Base-by-base conservation (phyloP, 2,888 invertebrate genomes). In the Plutella xylostella region DNA sequence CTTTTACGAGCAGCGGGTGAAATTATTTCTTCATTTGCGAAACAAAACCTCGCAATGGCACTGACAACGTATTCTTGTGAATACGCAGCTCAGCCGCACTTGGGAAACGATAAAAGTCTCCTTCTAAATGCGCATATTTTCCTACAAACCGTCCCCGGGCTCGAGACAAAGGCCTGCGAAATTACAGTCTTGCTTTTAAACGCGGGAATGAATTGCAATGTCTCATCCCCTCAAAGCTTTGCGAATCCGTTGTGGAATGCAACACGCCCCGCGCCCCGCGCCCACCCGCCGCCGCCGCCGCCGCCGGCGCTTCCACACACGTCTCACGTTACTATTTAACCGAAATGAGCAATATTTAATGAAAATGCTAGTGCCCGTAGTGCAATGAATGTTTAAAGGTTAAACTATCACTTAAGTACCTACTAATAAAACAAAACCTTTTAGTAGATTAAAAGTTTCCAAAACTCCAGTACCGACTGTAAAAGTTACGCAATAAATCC, bases 101-200 rank as follows among this genome's bases (percentile, higher is more conserved):
- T 77, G 69, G 69, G 72, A 75, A 17, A 75, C 71, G 68, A 70
- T 75, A 77, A 79, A 76, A 75, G 72, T 65, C 69, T 72, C 31
- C 69, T 73, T 77, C 67, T 65, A 72, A 77, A 79, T 79, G 78
- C 74, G 78, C 79, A 79, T 78, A 78, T 78, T n/a, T 78, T 75
- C 66, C 71, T 61, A 63, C 70, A 63, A 72, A 65, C 67, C 60
- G 58, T 52, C 61, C 65, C 47, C 54, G 60, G 62, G 57, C 48
- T 53, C 56, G 63, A 75, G 72, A 82, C 80, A 82, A 80, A 80
- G 80, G 75, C 71, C 70, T 73, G 74, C 66, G 65, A 79, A 79
- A 82, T 82, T 80, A 79, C 75, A 77, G 72, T 72, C 76, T 75
- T 73, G 73, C 78, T 82, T 82, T 80, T 77, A 80, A 80, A 77